These are phyloP conservation scores for Drosophila subquinaria DNA, from an alignment of 2,888 invertebrate genomes.

Conservation along the genomic window DNA sequence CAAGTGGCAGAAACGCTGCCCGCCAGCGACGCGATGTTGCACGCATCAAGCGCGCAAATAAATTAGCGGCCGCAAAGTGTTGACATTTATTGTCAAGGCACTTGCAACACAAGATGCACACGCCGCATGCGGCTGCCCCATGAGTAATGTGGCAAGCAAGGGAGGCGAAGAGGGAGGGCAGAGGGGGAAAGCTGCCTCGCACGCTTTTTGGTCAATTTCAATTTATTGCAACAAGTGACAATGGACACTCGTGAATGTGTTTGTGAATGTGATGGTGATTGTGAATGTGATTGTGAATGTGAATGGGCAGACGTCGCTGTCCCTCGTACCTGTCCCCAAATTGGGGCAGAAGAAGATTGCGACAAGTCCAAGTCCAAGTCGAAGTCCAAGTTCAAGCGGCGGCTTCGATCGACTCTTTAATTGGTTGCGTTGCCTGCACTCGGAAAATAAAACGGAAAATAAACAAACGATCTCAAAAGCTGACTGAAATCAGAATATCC, in stretches of 20 bases:
- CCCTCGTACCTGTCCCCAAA: slow-evolving; percentile 35
- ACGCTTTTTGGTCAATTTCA: slow-evolving; percentile 77
- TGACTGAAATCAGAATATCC: no score
- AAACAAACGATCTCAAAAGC: no score
- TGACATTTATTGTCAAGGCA: slow-evolving; percentile 82
- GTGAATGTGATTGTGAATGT: slow-evolving; percentile 24
- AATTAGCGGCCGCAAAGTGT: slow-evolving; percentile 80
- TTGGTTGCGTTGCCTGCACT: slow-evolving; percentile 49
- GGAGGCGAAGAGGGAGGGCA: neutral
- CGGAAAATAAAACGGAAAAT: no score
- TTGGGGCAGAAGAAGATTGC: slow-evolving; percentile 39
- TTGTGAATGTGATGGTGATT: slow-evolving; percentile 21
- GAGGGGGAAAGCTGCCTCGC: slow-evolving; percentile 51
- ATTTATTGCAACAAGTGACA: slow-evolving; percentile 79
- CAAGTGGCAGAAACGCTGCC: slow-evolving; percentile 25
- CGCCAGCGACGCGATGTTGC: slow-evolving; percentile 49
- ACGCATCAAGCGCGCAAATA: slow-evolving; percentile 74
- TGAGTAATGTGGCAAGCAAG: slow-evolving; percentile 34
- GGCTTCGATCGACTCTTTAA: slow-evolving; percentile 54
- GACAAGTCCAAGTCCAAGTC: slow-evolving; percentile 10
- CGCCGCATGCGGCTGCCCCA: slow-evolving; percentile 53
- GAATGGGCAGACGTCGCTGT: slow-evolving; percentile 37
- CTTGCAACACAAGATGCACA: slow-evolving; percentile 56
- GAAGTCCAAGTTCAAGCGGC: slow-evolving; percentile 14
- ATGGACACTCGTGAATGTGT: slow-evolving; percentile 55